A percentile compares a stretch with the other conserved stretches of the same genome.
phyloP scores from a whole-genome alignment of 2,113 vertebrate genomes.

The Nothocercus julius region DNA sequence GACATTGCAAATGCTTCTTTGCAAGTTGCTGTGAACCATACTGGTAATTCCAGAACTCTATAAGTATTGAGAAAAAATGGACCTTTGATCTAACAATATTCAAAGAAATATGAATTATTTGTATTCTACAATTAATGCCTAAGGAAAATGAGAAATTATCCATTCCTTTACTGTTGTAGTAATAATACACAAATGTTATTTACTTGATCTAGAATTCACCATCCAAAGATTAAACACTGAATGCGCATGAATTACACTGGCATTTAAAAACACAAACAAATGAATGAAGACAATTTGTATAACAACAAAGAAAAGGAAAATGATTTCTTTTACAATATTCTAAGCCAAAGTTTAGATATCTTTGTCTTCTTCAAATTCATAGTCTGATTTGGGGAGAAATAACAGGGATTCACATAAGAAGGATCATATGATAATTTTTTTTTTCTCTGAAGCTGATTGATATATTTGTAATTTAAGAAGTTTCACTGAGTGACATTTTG shows the following conservation, averaged over 20 bases:
- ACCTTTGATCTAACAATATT: neutral
- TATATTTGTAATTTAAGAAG: neutral
- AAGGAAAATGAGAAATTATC: neutral
- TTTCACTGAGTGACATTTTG: neutral
- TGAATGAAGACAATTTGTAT: neutral
- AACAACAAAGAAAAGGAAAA: neutral
- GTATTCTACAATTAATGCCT: neutral
- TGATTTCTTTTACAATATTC: neutral
- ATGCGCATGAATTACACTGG: neutral
- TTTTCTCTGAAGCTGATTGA: neutral
- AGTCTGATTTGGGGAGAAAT: neutral
- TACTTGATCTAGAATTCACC: neutral
- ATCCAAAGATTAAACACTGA: neutral
- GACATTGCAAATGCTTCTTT: neutral
- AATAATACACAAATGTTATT: neutral
- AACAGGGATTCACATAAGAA: neutral
- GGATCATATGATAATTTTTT: neutral
- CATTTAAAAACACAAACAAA: neutral
- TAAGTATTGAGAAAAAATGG: neutral
- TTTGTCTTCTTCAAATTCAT: neutral
- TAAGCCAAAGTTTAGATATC: neutral
- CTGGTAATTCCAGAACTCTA: neutral
- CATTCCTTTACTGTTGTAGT: neutral
- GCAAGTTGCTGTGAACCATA: neutral
- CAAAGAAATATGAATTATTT: neutral